phyloP scores from a whole-genome alignment of 2,888 invertebrate genomes.

The Catocala fraxini region DNA sequence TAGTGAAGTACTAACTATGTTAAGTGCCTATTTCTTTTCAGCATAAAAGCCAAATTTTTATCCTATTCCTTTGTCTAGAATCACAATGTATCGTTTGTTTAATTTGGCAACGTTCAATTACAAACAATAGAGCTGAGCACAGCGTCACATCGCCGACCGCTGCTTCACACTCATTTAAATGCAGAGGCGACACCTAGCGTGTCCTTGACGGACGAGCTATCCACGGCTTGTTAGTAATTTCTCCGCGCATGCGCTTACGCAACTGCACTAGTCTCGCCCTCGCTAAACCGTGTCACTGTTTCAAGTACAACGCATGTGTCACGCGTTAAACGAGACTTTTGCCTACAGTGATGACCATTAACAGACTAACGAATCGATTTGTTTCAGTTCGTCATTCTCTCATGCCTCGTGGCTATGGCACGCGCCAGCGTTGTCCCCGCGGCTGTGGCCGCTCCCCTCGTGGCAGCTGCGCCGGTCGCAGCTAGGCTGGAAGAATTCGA shows the following conservation, averaged over 20 bases:
- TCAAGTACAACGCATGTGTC: constrained; percentile 76
- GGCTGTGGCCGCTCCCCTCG: constrained; percentile 51
- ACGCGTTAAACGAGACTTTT: constrained; percentile 47
- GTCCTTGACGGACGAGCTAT: constrained; percentile 77
- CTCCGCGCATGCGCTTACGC: constrained; percentile 75
- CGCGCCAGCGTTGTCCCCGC: constrained; percentile 72
- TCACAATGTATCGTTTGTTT: constrained; percentile 2
- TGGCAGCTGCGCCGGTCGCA: constrained; percentile 66
- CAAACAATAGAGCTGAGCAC: neutral
- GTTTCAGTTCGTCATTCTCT: constrained; percentile 78
- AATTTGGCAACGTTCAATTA: constrained; percentile 3
- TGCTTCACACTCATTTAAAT: constrained; percentile 63
- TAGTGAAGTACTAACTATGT: too few species aligned
- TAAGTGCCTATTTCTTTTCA: too few species aligned
- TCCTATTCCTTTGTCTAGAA: too few species aligned
- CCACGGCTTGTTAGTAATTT: constrained; percentile 80
- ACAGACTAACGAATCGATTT: constrained; percentile 37
- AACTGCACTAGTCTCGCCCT: constrained; percentile 75
- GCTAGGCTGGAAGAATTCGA: constrained; percentile 83
- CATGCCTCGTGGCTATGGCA: constrained; percentile 73
- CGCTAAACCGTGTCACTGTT: constrained; percentile 81
- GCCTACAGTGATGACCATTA: constrained; percentile 36
- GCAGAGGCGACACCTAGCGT: constrained; percentile 56
- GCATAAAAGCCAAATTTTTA: too few species aligned
- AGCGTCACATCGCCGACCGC: constrained; percentile 4